Conservation (phyloP, 2,888 invertebrate genomes). For the Heliconius ethilla region DNA sequence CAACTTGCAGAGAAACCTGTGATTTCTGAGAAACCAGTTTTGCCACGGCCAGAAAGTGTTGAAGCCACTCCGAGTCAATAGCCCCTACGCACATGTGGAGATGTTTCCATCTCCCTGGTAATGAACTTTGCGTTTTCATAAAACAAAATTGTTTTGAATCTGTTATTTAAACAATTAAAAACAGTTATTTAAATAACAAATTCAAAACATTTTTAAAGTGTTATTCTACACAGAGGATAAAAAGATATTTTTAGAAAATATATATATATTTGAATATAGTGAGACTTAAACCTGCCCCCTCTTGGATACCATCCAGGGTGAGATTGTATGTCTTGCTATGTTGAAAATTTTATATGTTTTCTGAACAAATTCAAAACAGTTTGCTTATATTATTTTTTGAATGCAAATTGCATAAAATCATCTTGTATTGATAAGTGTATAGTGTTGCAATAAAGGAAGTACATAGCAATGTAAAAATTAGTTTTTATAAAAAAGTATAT, state of each 20-base stretch:
- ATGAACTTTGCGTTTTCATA: conserved; percentile 75
- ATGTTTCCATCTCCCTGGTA: conserved; percentile 57
- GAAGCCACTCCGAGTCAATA: conserved; percentile 73
- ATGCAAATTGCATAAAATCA: conserved; percentile 37
- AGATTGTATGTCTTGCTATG: background rate
- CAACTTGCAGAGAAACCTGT: conserved; percentile 53
- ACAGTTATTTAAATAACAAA: conserved; percentile 61
- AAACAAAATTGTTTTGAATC: background rate
- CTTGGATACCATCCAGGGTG: background rate
- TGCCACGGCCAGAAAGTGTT: conserved; percentile 64
- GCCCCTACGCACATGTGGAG: conserved; percentile 66
- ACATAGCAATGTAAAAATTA: conserved; percentile 30
- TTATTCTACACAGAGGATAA: background rate
- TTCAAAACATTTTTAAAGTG: conserved; percentile 32
- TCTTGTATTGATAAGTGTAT: conserved; percentile 35
- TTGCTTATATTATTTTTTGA: conserved; percentile 40
- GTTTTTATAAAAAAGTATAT: conserved; percentile 25
- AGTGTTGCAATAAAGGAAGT: conserved; percentile 32
- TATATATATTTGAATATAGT: background rate
- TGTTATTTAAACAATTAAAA: conserved; percentile 55
- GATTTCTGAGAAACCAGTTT: conserved; percentile 64
- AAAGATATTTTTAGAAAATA: background rate
- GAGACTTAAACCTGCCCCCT: background rate
- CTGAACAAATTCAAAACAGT: conserved; percentile 32
- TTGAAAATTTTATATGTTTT: background rate